Evolutionary conservation across 2,113 vertebrate genomes (phyloP).

Genomic region (Podiceps cristatus): DNA sequence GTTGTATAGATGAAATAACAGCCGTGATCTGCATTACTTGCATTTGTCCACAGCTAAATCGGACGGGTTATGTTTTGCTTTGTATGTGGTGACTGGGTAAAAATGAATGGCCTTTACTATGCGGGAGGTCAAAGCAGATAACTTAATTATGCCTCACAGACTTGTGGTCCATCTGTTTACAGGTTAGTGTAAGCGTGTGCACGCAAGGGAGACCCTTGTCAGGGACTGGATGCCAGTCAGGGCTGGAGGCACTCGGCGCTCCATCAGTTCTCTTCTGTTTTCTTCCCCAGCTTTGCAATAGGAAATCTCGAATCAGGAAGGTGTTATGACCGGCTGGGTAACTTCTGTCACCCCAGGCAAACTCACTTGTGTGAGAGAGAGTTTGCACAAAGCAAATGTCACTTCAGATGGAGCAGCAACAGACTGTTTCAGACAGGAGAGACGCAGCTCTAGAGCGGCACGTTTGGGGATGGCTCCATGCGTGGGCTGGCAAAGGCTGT

Average conservation of each 20-base stretch:
- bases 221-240: neutral
- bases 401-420: neutral
- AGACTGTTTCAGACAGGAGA: neutral
- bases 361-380: neutral
- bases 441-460: neutral
- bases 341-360: neutral
- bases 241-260: neutral
- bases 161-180: neutral
- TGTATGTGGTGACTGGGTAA: neutral
- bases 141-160: neutral
- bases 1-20: neutral
- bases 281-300: neutral
- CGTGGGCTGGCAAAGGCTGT: neutral
- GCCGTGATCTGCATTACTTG: neutral
- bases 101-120: neutral
- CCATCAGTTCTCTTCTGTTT: neutral
- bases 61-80: neutral
- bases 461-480: rapidly evolving
- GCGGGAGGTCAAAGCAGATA: neutral
- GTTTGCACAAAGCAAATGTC: neutral
- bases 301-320: neutral
- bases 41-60: neutral
- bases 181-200: neutral
- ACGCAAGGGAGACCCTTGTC: neutral
- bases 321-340: rapidly evolving